Evolutionary conservation across 1,140 invertebrate genomes (phyloP), one percentile per base, ranked within the genome.

Genomic region (Zaprionus kolodkinae): DNA sequence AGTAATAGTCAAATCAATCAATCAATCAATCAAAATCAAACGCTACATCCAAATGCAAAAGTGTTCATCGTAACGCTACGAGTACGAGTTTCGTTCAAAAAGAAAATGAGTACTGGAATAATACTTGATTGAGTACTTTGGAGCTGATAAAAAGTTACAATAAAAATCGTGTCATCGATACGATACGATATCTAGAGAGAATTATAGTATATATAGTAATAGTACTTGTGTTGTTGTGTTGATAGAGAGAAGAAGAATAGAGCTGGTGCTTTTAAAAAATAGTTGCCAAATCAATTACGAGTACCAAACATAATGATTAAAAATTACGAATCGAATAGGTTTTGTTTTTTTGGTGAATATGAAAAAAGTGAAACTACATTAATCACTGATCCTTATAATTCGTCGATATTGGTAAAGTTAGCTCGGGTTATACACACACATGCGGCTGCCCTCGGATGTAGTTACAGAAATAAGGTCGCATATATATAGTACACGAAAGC

Each of bases 1-100:
- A 68, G 21, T 21, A 21, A n/a, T n/a, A 21, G 21, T 21, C 21
- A 76, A 63, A 76, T 86, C 21, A 75, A 78, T 81, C 68, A 88
- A 88, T 71, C 81, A 84, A 84, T 84, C 64, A 75, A 84, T 50
- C 85, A 86, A 85, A 57, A 70, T 76, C 78, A 89, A 89, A 90
- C 76, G 85, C 85, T 88, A 88, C 85, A 88, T 88, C 85, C 85
- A 88, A 88, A 88, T 88, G 85, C 85, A 88, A 89, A 89, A 85
- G 85, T 88, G 85, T 79, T 89, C 78, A 56, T 85, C 67, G 85
- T 76, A 88, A 85, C 73, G 77, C 85, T 88, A 88, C 86, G 81
- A 88, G 74, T 88, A 88, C 84, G 81, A 85, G 77, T 76, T 76
- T 88, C 81, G 72, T 89, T 85, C 78, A 85, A 89, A 71, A 69